Conservation (phyloP, 1,140 invertebrate species). For the Chrysomallon squamiferum region DNA sequence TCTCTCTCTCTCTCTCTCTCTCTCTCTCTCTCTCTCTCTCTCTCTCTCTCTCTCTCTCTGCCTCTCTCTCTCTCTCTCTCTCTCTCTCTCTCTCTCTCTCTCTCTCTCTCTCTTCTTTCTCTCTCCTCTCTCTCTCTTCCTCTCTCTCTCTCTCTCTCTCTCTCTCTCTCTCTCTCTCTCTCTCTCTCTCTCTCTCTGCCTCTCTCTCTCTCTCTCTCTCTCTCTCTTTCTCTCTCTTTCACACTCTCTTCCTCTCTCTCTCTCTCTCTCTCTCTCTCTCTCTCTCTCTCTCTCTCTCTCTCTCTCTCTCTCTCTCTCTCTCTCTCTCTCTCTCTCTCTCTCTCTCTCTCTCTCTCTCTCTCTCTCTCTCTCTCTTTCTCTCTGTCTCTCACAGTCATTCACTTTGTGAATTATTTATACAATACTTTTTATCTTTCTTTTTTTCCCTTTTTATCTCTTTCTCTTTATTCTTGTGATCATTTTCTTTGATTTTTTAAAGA, state of each 20-base stretch:
- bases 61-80: background rate
- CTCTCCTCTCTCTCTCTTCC: constrained; percentile 4
- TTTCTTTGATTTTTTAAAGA: too few relatives aligned
- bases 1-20: too few relatives aligned
- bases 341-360: constrained; percentile 5
- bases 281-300: constrained; percentile 16
- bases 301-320: background rate
- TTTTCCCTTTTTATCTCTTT: too few relatives aligned
- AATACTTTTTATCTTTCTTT: background rate
- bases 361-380: constrained; percentile 2
- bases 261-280: constrained; percentile 7
- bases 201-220: constrained; percentile 1
- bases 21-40: constrained; percentile 5
- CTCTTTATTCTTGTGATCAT: too few relatives aligned
- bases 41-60: background rate
- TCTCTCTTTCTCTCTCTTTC: constrained; percentile 9
- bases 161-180: constrained; percentile 15
- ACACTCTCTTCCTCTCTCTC: background rate
- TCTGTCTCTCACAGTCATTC: background rate
- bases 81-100: constrained; percentile 6
- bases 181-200: constrained; percentile 13
- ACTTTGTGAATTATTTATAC: too few relatives aligned
- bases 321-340: background rate
- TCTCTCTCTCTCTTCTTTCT: constrained; percentile 1
- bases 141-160: constrained; percentile 16